Base-by-base conservation (phyloP, 2,888 invertebrate genomes). In the Ischnus inquisitorius region DNA sequence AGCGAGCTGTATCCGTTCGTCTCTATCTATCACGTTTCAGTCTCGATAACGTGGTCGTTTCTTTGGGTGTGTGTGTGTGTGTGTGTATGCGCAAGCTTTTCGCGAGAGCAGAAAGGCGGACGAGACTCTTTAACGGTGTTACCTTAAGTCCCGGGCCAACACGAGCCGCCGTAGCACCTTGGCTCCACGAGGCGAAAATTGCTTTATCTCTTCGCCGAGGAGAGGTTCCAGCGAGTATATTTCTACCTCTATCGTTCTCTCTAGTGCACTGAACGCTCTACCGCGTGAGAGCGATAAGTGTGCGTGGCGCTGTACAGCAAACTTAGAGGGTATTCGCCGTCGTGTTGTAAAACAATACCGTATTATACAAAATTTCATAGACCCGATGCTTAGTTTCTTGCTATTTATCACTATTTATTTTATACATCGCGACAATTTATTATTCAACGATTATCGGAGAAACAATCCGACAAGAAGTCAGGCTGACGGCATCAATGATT, bases 221-320 rank as follows among this genome's bases (percentile, higher is more conserved):
- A 86, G 86, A 88, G 83, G 82, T 51, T 80, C 81, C 81, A 46
- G 82, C 85, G 80, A 46, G 51, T 85, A 54, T 67, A 62, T 62
- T 76, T 43, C 77, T 72, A 65, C 3, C 41, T 43, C 10, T 46
- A 12, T 46, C 41, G 72, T 68, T 48, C 5, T 60, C 16, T 57
- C 54, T 34, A 19, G 8, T 10, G 62, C 19, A 51, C 69, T 48
- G 65, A n/a, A 60, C 43, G 5, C 8, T 57, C 12, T 57, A 22
- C 25, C 12, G 14, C 43, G 46, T 2, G 8, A n/a, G 25, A n/a
- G 25, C 34, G 34, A 54, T 22, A 22, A 54, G 54, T 54, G 1
- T 51, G 19, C 19, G 51, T 12, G 22, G 10, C 10, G 10, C 22
- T 22, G 54, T 22, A 19, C 22, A 22, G 19, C 22, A 22, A 51